Evolutionary conservation across 2,113 vertebrate species (phyloP).

Genomic region (Hippoglossus stenolepis): DNA sequence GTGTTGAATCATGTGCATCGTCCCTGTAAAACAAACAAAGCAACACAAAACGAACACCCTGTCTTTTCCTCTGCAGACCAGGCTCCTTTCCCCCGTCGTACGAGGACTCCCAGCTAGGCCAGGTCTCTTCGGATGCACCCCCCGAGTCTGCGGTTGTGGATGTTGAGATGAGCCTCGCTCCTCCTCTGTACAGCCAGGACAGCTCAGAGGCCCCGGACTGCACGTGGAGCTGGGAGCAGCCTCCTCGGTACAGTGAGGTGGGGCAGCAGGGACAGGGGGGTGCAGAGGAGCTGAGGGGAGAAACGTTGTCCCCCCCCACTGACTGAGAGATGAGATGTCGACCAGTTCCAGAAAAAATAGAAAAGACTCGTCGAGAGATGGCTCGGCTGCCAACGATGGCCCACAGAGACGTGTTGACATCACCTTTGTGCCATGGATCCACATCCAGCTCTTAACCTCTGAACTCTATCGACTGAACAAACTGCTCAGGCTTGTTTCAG

Average conservation of each 20-base stretch:
- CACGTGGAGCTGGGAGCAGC: conserved; percentile 76
- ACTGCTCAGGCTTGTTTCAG: neutral
- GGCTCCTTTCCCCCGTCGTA: conserved; percentile 87
- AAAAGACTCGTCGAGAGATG: neutral
- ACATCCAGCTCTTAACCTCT: neutral
- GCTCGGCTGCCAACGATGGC: neutral
- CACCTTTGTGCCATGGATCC: neutral
- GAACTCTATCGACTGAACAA: neutral
- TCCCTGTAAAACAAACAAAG: neutral
- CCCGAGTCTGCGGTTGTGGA: conserved; percentile 13
- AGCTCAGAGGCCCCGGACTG: conserved; percentile 65
- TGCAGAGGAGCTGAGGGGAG: no score
- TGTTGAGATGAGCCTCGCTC: conserved; percentile 66
- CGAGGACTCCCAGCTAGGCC: conserved; percentile 79
- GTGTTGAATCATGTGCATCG: neutral
- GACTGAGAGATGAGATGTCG: neutral
- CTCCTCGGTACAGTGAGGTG: conserved; percentile 80
- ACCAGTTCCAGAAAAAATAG: neutral
- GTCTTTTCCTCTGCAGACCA: conserved; percentile 76
- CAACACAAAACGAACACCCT: neutral
- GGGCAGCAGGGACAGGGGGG: conserved; percentile 31
- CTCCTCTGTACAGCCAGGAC: conserved; percentile 80
- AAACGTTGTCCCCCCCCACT: neutral
- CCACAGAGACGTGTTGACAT: conserved; percentile 6
- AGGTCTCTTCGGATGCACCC: neutral